phyloP scores from a whole-genome alignment of 2,113 vertebrate genomes.

The Onychostruthus taczanowskii region DNA sequence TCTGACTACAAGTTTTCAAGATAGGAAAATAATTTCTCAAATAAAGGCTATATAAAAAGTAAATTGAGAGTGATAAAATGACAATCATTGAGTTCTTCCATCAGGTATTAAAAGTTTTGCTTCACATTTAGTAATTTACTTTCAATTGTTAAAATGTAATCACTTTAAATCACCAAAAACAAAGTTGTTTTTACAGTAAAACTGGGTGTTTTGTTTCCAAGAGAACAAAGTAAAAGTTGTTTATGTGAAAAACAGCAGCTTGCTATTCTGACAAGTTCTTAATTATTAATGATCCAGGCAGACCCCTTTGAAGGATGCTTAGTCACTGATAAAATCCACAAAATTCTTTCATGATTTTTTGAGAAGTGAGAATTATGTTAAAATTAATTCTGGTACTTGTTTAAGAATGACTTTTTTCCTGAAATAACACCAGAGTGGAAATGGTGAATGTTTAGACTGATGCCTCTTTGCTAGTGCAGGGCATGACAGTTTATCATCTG shows the following conservation, averaged over 20 bases:
- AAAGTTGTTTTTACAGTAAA: neutral
- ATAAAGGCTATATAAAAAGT: neutral
- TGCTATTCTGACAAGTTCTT: neutral
- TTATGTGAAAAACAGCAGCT: neutral
- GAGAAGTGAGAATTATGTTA: neutral
- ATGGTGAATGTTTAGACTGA: neutral
- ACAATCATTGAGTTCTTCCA: neutral
- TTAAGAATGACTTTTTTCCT: neutral
- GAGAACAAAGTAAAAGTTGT: neutral
- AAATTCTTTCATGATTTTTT: neutral
- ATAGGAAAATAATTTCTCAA: neutral
- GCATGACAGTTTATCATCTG: neutral
- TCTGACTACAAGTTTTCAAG: neutral
- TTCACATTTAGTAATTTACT: neutral
- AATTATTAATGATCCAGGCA: neutral
- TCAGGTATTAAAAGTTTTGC: neutral
- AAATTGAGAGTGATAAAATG: neutral
- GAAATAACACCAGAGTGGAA: neutral
- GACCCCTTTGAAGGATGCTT: neutral
- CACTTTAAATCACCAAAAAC: neutral
- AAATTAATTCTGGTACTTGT: neutral
- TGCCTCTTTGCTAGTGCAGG: neutral
- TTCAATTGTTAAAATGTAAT: neutral
- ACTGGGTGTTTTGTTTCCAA: neutral
- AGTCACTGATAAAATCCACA: neutral